Conservation (phyloP, 2,888 invertebrate genomes). For the Cephalotes varians region DNA sequence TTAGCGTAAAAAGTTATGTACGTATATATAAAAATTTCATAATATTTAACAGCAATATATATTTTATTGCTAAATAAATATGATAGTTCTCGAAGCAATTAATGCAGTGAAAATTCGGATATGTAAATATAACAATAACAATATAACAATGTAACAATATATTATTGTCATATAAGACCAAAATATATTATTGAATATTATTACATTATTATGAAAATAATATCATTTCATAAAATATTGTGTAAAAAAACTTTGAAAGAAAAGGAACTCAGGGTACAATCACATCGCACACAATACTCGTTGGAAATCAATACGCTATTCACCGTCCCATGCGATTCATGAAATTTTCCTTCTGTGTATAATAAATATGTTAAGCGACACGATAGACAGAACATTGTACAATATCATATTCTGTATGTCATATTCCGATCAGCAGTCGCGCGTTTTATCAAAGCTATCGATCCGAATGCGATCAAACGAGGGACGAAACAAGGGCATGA, state of each 20-base stretch:
- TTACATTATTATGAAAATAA: not conserved
- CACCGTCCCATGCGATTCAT: not conserved
- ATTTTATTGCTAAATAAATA: not conserved
- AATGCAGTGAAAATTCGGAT: not conserved
- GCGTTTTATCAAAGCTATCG: not conserved
- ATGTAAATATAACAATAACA: not conserved
- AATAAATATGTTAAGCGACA: constrained; percentile 6
- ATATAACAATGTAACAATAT: not conserved
- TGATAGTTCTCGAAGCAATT: not conserved
- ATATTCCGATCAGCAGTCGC: not conserved
- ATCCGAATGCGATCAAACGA: not conserved
- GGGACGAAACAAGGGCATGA: constrained; percentile 49
- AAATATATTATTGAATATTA: not conserved
- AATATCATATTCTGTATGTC: not conserved
- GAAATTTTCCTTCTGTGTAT: not conserved
- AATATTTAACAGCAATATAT: not conserved
- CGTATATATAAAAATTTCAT: not conserved
- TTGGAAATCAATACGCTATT: not conserved
- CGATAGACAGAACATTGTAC: not conserved
- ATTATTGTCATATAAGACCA: not conserved
- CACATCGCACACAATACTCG: not conserved
- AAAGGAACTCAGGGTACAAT: not conserved
- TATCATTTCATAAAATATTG: not conserved
- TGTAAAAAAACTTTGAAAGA: not conserved
- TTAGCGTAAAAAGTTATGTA: not conserved